Percentiles rank a stretch among this genome's conserved stretches.
Conservation (phyloP, 2,888 invertebrate genomes). For the Macroteleia sp. region DNA sequence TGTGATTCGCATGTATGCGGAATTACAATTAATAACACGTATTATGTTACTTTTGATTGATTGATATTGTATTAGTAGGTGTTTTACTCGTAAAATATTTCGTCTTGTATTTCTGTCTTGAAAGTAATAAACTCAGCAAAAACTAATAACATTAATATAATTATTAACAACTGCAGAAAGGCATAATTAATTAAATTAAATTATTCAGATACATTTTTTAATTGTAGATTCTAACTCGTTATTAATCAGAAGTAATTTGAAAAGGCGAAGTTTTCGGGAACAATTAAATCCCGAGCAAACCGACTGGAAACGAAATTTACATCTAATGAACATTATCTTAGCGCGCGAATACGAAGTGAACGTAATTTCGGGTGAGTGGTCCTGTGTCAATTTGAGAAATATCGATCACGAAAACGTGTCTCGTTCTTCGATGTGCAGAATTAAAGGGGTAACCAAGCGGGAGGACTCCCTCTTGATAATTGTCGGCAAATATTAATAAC, state of each 20-base stretch:
- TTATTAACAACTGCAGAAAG: too few relatives aligned
- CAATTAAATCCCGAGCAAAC: constrained; percentile 11
- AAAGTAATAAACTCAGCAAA: too few relatives aligned
- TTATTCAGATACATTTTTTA: not conserved
- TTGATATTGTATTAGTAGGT: too few relatives aligned
- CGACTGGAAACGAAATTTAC: constrained; percentile 37
- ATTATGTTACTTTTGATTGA: too few relatives aligned
- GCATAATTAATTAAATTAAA: too few relatives aligned
- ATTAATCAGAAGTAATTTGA: constrained; percentile 2
- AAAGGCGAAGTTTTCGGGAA: constrained; percentile 2
- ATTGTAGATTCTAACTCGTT: not conserved
- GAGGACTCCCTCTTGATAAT: constrained; percentile 77
- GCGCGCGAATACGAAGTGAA: constrained; percentile 23
- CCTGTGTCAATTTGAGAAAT: constrained; percentile 58
- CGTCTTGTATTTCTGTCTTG: too few relatives aligned
- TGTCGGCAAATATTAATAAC: constrained; percentile 84
- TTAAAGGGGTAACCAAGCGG: constrained; percentile 77
- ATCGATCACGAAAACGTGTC: constrained; percentile 77
- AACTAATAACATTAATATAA: too few relatives aligned
- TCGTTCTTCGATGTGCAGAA: constrained; percentile 74
- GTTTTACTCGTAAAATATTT: too few relatives aligned
- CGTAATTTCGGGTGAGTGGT: constrained; percentile 44
- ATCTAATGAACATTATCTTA: constrained; percentile 58
- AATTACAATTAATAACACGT: too few relatives aligned
- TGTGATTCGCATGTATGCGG: not conserved